Evolutionary conservation across 2,888 invertebrate species (phyloP).

Genomic region (Drosophila subquinaria): DNA sequence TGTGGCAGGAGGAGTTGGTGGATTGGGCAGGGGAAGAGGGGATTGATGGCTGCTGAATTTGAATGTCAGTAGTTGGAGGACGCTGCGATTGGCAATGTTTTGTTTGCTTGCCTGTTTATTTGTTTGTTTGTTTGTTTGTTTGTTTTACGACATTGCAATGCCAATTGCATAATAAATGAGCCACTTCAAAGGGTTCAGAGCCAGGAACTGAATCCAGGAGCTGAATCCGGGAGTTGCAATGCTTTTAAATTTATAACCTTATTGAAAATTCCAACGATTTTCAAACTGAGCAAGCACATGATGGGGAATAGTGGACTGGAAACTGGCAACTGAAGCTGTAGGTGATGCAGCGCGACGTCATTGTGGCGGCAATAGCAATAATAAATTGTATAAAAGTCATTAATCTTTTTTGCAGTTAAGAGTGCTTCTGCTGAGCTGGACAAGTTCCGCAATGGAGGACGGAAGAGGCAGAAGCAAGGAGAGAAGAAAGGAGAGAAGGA

Average conservation of each 20-base stretch:
- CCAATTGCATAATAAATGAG: slow-evolving; percentile 79
- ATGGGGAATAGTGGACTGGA: neutral
- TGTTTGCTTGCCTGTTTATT: no score
- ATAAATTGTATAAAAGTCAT: slow-evolving; percentile 80
- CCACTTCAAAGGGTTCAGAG: slow-evolving; percentile 45
- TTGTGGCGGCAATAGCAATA: slow-evolving; percentile 71
- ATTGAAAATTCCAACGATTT: slow-evolving; percentile 70
- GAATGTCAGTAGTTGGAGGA: slow-evolving; percentile 41
- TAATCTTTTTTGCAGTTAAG: slow-evolving; percentile 70
- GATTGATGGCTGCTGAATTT: slow-evolving; percentile 36
- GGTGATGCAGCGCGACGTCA: slow-evolving; percentile 50
- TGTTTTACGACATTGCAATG: slow-evolving; percentile 40
- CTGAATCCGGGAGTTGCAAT: slow-evolving; percentile 23
- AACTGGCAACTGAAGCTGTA: slow-evolving; percentile 1
- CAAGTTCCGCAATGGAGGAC: slow-evolving; percentile 4
- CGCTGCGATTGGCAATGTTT: slow-evolving; percentile 25
- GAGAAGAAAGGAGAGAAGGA: neutral
- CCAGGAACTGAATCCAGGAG: slow-evolving; percentile 1
- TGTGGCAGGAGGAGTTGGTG: neutral
- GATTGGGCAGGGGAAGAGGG: neutral
- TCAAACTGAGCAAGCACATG: slow-evolving; percentile 12
- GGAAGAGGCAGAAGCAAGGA: neutral
- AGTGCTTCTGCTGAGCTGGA: slow-evolving; percentile 32
- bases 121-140: slow-evolving; percentile 17
- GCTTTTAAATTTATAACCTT: slow-evolving; percentile 67